A percentile compares a stretch with the other conserved stretches of the same genome.
Conservation (phyloP, 2,888 invertebrate species). For the Rhyacophila evoluta region DNA sequence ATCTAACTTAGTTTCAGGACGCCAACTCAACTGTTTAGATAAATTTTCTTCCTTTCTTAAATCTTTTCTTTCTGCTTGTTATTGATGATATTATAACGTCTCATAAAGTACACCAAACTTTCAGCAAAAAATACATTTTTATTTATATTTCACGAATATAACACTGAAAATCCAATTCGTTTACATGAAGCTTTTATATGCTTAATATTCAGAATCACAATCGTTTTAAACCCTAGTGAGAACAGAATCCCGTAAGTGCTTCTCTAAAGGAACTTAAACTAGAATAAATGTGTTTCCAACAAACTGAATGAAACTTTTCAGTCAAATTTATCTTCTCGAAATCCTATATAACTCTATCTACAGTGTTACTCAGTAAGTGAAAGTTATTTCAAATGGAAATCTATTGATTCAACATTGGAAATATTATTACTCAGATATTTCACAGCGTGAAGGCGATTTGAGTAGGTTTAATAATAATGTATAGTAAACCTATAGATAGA, state of each 20-base stretch:
- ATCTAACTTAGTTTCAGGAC: no score
- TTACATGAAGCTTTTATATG: not conserved
- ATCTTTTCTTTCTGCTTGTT: no score
- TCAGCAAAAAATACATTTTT: no score
- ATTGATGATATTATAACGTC: no score
- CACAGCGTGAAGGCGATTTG: no score
- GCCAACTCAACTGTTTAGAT: no score
- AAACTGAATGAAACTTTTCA: constrained; percentile 7
- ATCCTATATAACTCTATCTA: not conserved
- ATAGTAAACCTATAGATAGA: no score
- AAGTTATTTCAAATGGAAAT: not conserved
- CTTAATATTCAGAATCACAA: constrained; percentile 15
- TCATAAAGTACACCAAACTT: no score
- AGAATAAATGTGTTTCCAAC: constrained; percentile 15
- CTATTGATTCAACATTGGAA: not conserved
- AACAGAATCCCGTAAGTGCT: constrained; percentile 9
- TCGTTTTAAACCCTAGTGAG: not conserved
- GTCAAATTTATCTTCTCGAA: not conserved
- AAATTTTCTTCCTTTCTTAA: no score
- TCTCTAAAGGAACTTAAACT: not conserved
- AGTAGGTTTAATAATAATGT: no score
- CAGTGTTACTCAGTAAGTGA: not conserved
- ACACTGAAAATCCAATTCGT: no score
- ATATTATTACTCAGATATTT: not conserved
- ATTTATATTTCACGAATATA: no score